Evolutionary conservation across 2,113 vertebrate genomes (phyloP), one percentile per base, ranked within the genome.

Genomic region (Brachirus orientalis): DNA sequence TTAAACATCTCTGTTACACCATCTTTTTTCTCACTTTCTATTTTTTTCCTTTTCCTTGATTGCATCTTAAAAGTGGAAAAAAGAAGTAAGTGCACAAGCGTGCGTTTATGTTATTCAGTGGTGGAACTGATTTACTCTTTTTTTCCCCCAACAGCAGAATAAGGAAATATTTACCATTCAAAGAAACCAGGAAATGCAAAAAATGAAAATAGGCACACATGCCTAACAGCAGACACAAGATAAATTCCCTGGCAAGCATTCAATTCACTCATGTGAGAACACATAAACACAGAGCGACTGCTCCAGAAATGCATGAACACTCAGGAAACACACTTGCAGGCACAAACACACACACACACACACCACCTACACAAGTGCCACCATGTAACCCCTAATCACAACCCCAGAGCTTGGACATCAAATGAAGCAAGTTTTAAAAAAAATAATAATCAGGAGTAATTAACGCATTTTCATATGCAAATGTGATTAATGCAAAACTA

Each of bases 401-500:
- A 92, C 91, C 91, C 90, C 75, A 84, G 95, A 91, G 95, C 96
- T 95, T 96, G 97, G 95, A 98, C 96, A 98, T 98, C 97, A 97
- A 98, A 98, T 99, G 96, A 96, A 94, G 96, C 94, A 95, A 95
- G 95, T 96, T 94, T 92, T 13, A 50, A 47, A 91, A 92, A 90
- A 85, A 95, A 95, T 94, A 90, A 98, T 98, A 96, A 98, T 98
- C 96, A 96, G 95, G 96, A 98, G 96, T 98, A 99, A 98, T 99
- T 98, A 98, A 98, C 95, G 95, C 95, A 96, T 97, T 96, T 99
- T 99, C 97, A 99, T 99, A 99, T 98, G 97, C 97, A 99, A 98
- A 98, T 99, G 98, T 98, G 97, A 99, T 99, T 98, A 99, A 99
- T 99, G 97, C 97, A 97, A 96, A 98, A 98, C 96, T 98, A 98